Percentiles rank a stretch among this genome's conserved stretches.
Conservation (phyloP, 2,797 vertebrate species). For the Phoebastria nigripes region DNA sequence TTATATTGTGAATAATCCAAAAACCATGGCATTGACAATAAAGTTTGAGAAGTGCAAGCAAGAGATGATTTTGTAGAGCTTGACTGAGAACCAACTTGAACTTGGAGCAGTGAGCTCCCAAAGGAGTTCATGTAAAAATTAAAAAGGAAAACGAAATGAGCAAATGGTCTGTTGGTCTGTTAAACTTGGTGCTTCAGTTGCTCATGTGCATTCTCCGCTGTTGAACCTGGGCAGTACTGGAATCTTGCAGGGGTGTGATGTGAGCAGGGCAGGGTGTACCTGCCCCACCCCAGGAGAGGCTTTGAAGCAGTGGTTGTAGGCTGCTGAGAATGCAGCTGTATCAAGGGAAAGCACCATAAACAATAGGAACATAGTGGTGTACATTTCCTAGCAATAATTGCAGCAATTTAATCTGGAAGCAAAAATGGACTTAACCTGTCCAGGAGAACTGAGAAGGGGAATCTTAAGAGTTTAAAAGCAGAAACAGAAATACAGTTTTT, state of each 20-base stretch:
- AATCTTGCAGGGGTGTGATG: background rate
- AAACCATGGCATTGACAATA: background rate
- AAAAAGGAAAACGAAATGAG: background rate
- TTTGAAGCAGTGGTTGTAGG: background rate
- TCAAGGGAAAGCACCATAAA: background rate
- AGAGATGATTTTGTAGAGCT: background rate
- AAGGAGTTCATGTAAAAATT: background rate
- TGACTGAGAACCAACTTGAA: background rate
- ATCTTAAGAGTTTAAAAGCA: background rate
- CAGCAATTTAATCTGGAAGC: background rate
- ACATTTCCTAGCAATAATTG: fast-evolving
- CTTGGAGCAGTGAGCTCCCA: background rate
- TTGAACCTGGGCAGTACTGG: background rate
- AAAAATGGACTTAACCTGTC: fast-evolving
- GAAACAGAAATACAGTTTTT: background rate
- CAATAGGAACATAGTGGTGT: fast-evolving
- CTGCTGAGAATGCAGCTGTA: background rate
- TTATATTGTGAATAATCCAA: background rate
- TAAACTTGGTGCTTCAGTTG: background rate
- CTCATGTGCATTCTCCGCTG: background rate
- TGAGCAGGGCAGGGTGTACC: background rate
- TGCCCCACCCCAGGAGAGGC: background rate
- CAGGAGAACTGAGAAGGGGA: background rate
- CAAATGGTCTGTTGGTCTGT: background rate
- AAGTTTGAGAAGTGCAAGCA: background rate